phyloP scores from a whole-genome alignment of 2,113 vertebrate genomes.

The Saiga tatarica region DNA sequence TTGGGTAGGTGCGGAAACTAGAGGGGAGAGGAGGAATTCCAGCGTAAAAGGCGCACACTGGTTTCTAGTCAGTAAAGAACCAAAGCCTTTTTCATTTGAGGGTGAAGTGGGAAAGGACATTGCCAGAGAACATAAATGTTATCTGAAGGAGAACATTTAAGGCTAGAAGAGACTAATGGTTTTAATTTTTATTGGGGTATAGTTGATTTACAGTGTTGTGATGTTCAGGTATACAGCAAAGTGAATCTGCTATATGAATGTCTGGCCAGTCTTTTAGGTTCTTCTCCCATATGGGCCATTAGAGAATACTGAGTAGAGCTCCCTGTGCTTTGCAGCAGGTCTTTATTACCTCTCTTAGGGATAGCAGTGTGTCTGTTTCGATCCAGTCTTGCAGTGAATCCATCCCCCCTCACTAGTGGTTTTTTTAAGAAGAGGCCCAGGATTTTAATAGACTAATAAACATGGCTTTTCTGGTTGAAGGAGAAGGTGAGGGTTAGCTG shows the following conservation, averaged over 20 bases:
- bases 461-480: neutral
- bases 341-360: neutral
- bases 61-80: neutral
- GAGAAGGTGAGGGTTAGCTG: neutral
- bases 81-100: neutral
- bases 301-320: neutral
- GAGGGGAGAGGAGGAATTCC: neutral
- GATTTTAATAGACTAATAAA: neutral
- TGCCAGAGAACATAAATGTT: neutral
- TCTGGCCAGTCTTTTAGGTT: neutral
- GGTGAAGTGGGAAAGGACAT: neutral
- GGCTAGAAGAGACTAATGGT: neutral
- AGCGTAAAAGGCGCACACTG: neutral
- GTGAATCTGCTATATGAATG: neutral
- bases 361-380: neutral
- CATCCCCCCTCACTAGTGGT: neutral
- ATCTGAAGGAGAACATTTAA: neutral
- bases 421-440: neutral
- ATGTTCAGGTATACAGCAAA: neutral
- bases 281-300: neutral
- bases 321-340: neutral
- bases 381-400: neutral
- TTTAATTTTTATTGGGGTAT: neutral
- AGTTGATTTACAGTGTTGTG: neutral
- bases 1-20: neutral